Percentiles rank a stretch among this genome's conserved stretches.
phyloP scores from a whole-genome alignment of 23 tunicate species.

The Diplosoma virens region DNA sequence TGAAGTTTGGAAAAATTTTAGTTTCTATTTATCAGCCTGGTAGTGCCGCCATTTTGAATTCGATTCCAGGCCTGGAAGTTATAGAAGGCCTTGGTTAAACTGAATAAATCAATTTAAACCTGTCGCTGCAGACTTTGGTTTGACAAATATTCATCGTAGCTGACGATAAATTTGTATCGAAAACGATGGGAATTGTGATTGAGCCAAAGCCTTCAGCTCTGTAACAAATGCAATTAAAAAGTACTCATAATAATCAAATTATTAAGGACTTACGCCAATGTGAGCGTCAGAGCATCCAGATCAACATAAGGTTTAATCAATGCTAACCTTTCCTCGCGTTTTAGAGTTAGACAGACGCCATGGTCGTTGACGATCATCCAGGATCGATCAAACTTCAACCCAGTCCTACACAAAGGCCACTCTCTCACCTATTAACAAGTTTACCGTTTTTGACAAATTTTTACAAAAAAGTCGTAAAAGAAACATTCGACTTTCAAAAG shows the following conservation, averaged over 20 bases:
- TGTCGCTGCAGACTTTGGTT: slow-evolving; percentile 67
- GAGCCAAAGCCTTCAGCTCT: slow-evolving; percentile 23
- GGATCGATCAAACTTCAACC: slow-evolving; percentile 54
- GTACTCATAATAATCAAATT: background rate
- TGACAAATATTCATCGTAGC: background rate
- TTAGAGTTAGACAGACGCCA: slow-evolving; percentile 46
- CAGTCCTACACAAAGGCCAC: slow-evolving; percentile 59
- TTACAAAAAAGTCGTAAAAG: no score
- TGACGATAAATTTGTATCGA: background rate
- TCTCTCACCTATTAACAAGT: slow-evolving; percentile 45
- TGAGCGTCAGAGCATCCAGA: background rate
- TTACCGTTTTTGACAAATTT: background rate
- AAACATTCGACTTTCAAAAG: no score
- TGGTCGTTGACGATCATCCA: slow-evolving; percentile 79
- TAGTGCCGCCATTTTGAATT: no score
- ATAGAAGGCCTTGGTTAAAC: no score
- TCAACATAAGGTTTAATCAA: slow-evolving; percentile 44
- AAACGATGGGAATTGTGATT: slow-evolving; percentile 17
- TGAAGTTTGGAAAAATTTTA: no score
- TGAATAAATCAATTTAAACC: background rate
- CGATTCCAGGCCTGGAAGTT: no score
- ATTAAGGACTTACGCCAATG: slow-evolving; percentile 12
- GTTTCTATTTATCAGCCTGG: no score
- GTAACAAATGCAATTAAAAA: background rate
- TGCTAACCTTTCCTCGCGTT: slow-evolving; percentile 34